These are phyloP conservation scores for Sylvicola fuscatus DNA, from an alignment of 2,888 invertebrate genomes.

Conservation along the genomic window DNA sequence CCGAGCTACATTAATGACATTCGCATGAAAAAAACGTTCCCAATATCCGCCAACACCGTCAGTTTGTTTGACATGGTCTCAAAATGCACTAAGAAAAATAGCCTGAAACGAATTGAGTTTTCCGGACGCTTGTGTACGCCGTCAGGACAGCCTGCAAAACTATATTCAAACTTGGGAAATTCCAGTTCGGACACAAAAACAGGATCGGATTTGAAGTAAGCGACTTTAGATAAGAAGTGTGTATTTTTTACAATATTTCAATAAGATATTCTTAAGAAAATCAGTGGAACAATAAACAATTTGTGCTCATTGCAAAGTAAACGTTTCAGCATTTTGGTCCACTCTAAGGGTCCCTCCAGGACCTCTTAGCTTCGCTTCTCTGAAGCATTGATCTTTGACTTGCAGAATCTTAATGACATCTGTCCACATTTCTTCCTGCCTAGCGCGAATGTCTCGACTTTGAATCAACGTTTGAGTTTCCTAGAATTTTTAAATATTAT, in stretches of 20 bases:
- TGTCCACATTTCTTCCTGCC: conserved; percentile 10
- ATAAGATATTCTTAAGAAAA: background rate
- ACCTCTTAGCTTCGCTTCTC: conserved; percentile 8
- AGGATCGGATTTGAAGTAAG: no score
- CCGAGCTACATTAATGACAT: conserved; percentile 38
- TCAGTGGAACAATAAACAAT: background rate
- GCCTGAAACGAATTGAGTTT: conserved; percentile 33
- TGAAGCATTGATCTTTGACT: conserved; percentile 8
- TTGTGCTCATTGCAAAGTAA: conserved; percentile 9
- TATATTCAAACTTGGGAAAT: conserved; percentile 52
- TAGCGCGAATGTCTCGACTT: conserved; percentile 7
- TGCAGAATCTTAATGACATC: conserved; percentile 9
- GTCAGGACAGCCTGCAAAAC: conserved; percentile 37
- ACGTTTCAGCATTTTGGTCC: conserved; percentile 10
- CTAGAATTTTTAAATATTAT: no score
- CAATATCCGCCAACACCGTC: conserved; percentile 6
- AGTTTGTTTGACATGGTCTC: conserved; percentile 33
- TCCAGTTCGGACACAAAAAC: no score
- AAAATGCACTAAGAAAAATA: conserved; percentile 29
- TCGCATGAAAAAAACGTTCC: conserved; percentile 11
- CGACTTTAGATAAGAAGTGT: no score
- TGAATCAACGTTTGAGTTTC: conserved; percentile 8
- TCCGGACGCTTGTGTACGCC: conserved; percentile 44
- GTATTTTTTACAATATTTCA: background rate
- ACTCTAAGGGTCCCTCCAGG: conserved; percentile 10